Conservation (phyloP, 2,888 invertebrate genomes). For the Drosophila paracracens region DNA sequence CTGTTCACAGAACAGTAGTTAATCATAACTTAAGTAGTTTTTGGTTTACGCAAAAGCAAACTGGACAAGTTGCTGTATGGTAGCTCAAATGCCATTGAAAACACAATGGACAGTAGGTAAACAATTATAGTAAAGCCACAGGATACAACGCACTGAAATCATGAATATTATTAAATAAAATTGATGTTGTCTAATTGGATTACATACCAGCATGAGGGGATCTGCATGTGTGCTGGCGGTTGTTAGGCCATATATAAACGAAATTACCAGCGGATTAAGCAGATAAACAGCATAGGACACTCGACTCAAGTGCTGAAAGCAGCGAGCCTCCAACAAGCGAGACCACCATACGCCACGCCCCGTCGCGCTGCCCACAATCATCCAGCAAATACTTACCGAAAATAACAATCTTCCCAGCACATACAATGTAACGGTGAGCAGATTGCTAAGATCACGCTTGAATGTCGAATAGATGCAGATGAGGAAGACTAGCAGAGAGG, state of each 20-base stretch:
- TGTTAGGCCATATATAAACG: slow-evolving; percentile 84
- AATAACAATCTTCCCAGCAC: slow-evolving; percentile 86
- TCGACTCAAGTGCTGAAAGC: slow-evolving; percentile 86
- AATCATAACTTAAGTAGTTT: slow-evolving; percentile 63
- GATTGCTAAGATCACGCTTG: slow-evolving; percentile 84
- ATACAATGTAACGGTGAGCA: slow-evolving; percentile 85
- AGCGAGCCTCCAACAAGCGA: slow-evolving; percentile 80
- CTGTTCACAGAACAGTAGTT: slow-evolving; percentile 50
- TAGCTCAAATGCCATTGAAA: slow-evolving; percentile 83
- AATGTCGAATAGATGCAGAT: slow-evolving; percentile 82
- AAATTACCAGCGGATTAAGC: slow-evolving; percentile 87
- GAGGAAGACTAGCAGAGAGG: slow-evolving; percentile 78
- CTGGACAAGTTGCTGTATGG: slow-evolving; percentile 84
- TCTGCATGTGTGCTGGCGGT: slow-evolving; percentile 83
- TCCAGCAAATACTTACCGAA: slow-evolving; percentile 87
- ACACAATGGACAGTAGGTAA: slow-evolving; percentile 80
- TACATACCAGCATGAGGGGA: slow-evolving; percentile 83
- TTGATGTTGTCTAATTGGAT: neutral
- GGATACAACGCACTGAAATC: slow-evolving; percentile 74
- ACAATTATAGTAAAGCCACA: slow-evolving; percentile 82
- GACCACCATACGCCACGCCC: slow-evolving; percentile 86
- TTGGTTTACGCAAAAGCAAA: slow-evolving; percentile 64
- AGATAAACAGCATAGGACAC: slow-evolving; percentile 87
- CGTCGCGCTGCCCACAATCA: slow-evolving; percentile 86
- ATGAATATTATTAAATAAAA: neutral